These are phyloP conservation scores for Mionectes olivaceus DNA, from an alignment of 2,797 vertebrate genomes.

Conservation along the genomic window DNA sequence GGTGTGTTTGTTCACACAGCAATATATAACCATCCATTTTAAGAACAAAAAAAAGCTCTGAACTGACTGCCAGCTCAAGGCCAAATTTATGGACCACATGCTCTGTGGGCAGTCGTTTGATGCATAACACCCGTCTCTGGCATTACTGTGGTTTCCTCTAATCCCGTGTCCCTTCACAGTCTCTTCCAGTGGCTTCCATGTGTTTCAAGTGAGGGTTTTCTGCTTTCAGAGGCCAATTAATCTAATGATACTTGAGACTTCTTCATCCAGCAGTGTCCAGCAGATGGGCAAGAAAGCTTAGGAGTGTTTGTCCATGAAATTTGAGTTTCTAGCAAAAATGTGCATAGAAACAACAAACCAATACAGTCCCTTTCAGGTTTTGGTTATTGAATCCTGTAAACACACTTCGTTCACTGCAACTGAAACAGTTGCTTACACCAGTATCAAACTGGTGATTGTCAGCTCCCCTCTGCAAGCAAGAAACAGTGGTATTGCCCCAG, in stretches of 20 bases:
- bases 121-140: neutral
- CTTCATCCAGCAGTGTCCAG: neutral
- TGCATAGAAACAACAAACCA: too few relatives aligned
- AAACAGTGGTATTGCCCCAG: neutral
- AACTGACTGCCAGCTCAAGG: neutral
- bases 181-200: neutral
- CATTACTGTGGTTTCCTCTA: neutral
- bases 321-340: neutral
- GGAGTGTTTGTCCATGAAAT: neutral
- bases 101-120: neutral
- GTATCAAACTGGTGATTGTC: neutral
- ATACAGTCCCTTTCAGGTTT: neutral
- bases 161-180: neutral
- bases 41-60: neutral
- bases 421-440: neutral
- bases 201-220: neutral
- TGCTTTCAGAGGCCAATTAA: neutral
- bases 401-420: neutral
- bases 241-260: neutral
- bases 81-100: neutral
- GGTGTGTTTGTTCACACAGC: accelerated
- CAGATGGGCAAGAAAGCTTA: neutral
- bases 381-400: neutral
- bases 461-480: neutral
- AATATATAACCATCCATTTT: neutral